A percentile compares a stretch with the other conserved stretches of the same genome.
Evolutionary conservation across 2,113 vertebrate species (phyloP).

Genomic region (Odocoileus virginianus): DNA sequence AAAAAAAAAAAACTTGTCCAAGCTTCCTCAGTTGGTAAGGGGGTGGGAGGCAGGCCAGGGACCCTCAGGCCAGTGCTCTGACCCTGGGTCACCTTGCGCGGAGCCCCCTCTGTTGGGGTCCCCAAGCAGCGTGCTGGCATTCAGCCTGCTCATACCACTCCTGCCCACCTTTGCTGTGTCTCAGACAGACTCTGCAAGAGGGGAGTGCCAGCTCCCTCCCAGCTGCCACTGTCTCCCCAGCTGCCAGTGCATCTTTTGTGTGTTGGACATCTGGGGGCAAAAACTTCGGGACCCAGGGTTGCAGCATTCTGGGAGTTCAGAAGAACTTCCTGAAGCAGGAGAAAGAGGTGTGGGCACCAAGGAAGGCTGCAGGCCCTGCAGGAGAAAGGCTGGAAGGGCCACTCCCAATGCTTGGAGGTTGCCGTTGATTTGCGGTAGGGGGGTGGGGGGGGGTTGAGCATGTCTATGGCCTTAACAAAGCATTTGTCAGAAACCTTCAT

Average conservation of each 20-base stretch:
- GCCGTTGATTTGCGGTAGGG: neutral
- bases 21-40: neutral
- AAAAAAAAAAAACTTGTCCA: neutral
- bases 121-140: neutral
- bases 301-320: neutral
- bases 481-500: neutral
- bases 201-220: neutral
- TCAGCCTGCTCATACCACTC: no score
- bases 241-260: no score
- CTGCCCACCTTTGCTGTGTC: neutral
- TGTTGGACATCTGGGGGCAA: neutral
- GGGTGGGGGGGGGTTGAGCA: fast-evolving
- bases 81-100: neutral
- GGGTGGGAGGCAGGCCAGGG: neutral
- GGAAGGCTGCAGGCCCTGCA: neutral
- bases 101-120: no score
- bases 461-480: neutral
- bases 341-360: no score
- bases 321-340: neutral
- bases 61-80: neutral
- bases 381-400: no score
- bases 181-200: neutral
- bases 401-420: fast-evolving
- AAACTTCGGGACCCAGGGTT: neutral
- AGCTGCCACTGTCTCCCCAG: fast-evolving